Evolutionary conservation across 2,797 vertebrate genomes (phyloP), one percentile per base, ranked within the genome.

Genomic region (Rhinella marina): DNA sequence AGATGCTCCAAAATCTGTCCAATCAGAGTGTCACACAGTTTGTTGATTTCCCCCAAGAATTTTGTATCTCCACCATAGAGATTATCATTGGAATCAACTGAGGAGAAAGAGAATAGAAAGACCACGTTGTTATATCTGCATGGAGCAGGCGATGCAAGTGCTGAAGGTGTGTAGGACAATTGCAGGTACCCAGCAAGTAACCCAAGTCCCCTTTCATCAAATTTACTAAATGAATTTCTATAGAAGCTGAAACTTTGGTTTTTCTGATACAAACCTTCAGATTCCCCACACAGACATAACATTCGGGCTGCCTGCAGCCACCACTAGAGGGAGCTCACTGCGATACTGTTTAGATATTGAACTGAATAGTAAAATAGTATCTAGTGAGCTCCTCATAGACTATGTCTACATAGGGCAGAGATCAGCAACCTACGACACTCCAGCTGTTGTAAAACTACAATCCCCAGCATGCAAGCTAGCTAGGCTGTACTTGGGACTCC

Each of bases 61-160:
- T 99, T 99, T 84, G 96, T 94, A 92, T 99, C 98, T 89, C 98
- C 97, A 7, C 98, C 98, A 0, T 99, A 99, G 14, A 99, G 96
- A 1, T 95, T 94, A 92, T 99, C 98, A 2, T 99, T 99, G 90
- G 97, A 99, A 92, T 99, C 98, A 88, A 99, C 98, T 99, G 92
- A 84, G 84, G 73, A 23, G 13, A 29, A 86, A n/a, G 41, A 66
- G 77, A 86, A 41, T 3, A 77, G 11, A 82, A 54, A 21, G 27
- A 73, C 1, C 10, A 2, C 25, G 19, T 2, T 14, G 75, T 77
- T 41, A 52, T 54, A 48, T 6, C 6, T 17, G 19, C 19, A 59
- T 27, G 27, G 11, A 27, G 27, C 66, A 70, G 27, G 27, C 27
- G 32, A 4, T 16, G 27, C 17, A 29, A 29, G 14, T 14, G 13